Base-by-base conservation (phyloP, 2,113 vertebrate species). In the Siniperca chuatsi region DNA sequence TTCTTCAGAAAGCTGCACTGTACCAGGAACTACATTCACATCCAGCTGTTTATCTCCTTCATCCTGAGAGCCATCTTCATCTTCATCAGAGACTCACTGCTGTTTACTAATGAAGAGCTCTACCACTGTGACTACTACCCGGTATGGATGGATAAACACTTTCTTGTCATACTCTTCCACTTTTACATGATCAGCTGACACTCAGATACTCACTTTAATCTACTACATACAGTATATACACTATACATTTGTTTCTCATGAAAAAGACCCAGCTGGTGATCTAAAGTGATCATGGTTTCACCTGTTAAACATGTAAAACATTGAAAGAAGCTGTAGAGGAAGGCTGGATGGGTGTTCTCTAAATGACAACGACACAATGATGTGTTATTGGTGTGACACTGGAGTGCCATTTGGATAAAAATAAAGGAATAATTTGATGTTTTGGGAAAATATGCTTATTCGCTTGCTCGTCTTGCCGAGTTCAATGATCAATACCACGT, bases 1-100 rank as follows among this genome's bases (percentile, higher is more conserved):
- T 21, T 72, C 46, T 44, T 29, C 73, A 99, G 98, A 91, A 97
- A 97, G 83, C 97, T 99, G 67, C 97, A 94, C 90, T 99, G 98
- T 40, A 98, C 97, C 0, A 96, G 98, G 84, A 99, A 99, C 93
- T 97, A 97, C 87, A 98, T 99, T 87, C 98, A 99, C 92, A 98
- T 99, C 96, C 97, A 99, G 88, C 96, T 99, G 78, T 99, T 99
- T 37, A 83, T 95, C 18, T 99, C 98, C 0, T 99, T 99, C 93
- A 98, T 99, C 94, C 92, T 99, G 78, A 94, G 97, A 0, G 97
- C 97, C 62, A 86, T 96, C 16, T 98, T 97, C 90, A 97, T 96
- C 95, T 98, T 99, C 94, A 96, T 98, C 93, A 96, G 97, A 88
- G 97, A 99, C 35, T 93, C 95, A 0, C 92, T 97, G 58, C 96